Base-by-base conservation (phyloP, 2,113 vertebrate species). In the Halcyon malimbica region DNA sequence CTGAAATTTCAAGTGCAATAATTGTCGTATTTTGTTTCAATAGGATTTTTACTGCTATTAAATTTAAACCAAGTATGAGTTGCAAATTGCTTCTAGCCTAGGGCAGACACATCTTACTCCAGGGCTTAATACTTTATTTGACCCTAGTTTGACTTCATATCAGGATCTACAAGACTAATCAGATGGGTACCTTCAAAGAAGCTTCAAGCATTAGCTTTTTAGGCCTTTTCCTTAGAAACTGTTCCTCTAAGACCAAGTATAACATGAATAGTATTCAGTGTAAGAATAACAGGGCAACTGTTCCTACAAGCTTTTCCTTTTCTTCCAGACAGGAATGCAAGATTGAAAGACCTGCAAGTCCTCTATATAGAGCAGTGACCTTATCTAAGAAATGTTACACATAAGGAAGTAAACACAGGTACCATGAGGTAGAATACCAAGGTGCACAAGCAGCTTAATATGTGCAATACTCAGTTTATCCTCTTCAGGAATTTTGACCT, bases 71-170 rank as follows among this genome's bases (percentile, higher is more conserved):
- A 89, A 95, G 59, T 88, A 90, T 37, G 51, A 96, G 87, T 86
- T 91, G 89, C 83, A 97, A 97, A 96, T 93, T 96, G 63, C 41
- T 91, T 94, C 78, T 94, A 83, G 89, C 93, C 73, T 92, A 91
- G 74, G 92, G 86, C 93, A 95, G 92, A 94, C 75, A 90, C 85
- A 93, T 86, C 79, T 92, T 95, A 95, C 95, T 92, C 29, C 60
- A 87, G 77, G 90, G 94, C 82, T 95, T 90, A 96, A 89, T 90
- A 89, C 77, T 94, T 94, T 59, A 89, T 94, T 95, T 94, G 89
- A 89, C 90, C 90, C 80, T 84, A 54, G 89, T 93, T 89, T 89
- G 86, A 89, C 92, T 96, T 93, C 23, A 31, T 93, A 95, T 90
- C 80, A 92, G 35, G 26, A 92, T 89, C 74, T 87, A 89, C 92